Conservation (phyloP, 1,140 invertebrate species). For the Aphelinus atriplicis region DNA sequence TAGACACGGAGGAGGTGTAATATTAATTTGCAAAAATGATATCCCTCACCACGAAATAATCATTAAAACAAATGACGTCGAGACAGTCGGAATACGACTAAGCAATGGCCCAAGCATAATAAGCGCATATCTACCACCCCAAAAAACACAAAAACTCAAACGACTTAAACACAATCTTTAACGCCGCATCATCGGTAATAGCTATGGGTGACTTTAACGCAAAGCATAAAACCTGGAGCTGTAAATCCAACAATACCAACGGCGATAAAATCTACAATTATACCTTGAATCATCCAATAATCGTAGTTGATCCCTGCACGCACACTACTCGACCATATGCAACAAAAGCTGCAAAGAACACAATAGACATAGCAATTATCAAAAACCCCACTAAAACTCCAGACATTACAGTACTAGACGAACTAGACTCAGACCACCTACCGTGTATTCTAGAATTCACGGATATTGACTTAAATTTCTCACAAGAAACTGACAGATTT, state of each 20-base stretch:
- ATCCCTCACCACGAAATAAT: neutral
- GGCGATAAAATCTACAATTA: neutral
- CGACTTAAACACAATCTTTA: neutral
- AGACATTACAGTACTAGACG: neutral
- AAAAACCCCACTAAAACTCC: conserved; percentile 1
- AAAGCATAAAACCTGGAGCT: neutral
- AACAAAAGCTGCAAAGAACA: neutral
- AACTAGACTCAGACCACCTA: conserved; percentile 22
- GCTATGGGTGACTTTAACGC: neutral
- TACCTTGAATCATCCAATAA: neutral
- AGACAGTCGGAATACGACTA: neutral
- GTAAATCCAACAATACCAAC: conserved; percentile 2
- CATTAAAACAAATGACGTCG: neutral
- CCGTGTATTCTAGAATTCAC: conserved; percentile 19
- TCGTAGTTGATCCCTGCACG: neutral
- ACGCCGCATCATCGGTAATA: neutral
- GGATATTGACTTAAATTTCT: too few relatives aligned
- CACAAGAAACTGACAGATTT: too few relatives aligned
- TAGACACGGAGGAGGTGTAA: conserved; percentile 6
- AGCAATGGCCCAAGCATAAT: neutral
- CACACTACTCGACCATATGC: conserved; percentile 5
- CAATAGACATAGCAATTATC: conserved; percentile 16
- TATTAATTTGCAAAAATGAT: neutral
- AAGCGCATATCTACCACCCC: neutral
- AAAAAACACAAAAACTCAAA: neutral